Evolutionary conservation across 2,888 invertebrate species (phyloP).

Genomic region (Pasiphila rectangulata): DNA sequence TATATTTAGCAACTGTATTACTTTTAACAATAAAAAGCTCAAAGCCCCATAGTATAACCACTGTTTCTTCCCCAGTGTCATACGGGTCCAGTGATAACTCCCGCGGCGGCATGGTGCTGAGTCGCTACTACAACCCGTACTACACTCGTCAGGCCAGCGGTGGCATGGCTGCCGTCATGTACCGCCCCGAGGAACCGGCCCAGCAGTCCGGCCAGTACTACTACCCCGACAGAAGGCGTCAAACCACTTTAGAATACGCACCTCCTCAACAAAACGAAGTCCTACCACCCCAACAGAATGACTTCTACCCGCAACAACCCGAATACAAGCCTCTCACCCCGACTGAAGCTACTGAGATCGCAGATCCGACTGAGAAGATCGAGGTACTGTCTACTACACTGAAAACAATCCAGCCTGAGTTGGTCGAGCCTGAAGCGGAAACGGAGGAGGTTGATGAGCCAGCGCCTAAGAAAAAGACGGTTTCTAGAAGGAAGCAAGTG

Average conservation of each 20-base stretch:
- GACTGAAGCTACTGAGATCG: conserved; percentile 54
- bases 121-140: conserved; percentile 72
- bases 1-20: too few relatives aligned
- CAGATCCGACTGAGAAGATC: conserved; percentile 58
- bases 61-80: conserved; percentile 52
- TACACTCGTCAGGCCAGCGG: conserved; percentile 56
- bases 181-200: conserved; percentile 51
- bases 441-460: conserved; percentile 60
- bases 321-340: conserved; percentile 43
- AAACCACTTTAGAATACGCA: conserved; percentile 58
- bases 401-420: conserved; percentile 54
- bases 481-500: conserved; percentile 66
- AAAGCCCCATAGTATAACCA: neutral
- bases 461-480: conserved; percentile 50
- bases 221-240: conserved; percentile 65
- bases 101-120: conserved; percentile 68
- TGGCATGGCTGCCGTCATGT: conserved; percentile 71
- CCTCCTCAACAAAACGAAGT: conserved; percentile 62
- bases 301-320: conserved; percentile 60
- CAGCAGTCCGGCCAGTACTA: conserved; percentile 65
- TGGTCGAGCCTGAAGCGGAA: conserved; percentile 63
- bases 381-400: conserved; percentile 55
- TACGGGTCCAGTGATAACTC: conserved; percentile 61
- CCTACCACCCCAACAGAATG: conserved; percentile 49
- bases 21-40: too few relatives aligned